phyloP scores from a whole-genome alignment of 2,797 vertebrate species.

The Paedocypris micromegethes region DNA sequence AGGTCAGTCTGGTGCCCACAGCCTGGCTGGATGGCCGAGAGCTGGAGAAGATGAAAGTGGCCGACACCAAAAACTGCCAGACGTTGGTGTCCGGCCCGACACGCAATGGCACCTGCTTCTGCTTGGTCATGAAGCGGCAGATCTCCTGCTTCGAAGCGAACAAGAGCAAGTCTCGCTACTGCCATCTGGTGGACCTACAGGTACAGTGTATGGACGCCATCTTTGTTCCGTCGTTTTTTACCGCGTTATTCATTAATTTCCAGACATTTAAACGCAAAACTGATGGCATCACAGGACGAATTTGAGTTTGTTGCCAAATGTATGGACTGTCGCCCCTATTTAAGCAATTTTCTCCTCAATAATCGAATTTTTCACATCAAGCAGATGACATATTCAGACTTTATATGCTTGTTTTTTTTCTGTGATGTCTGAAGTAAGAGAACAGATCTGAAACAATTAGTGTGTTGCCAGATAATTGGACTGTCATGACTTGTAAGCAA shows the following conservation, averaged over 20 bases:
- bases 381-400: neutral
- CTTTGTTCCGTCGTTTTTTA: neutral
- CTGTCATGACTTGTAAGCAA: too few relatives aligned
- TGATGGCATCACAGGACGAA: too few relatives aligned
- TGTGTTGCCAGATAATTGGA: neutral
- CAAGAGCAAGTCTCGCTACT: conserved; percentile 86
- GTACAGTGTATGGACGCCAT: conserved; percentile 49
- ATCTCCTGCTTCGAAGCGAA: conserved; percentile 93
- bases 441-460: neutral
- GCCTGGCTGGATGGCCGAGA: conserved; percentile 88
- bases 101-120: conserved; percentile 83
- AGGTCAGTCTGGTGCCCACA: conserved; percentile 87
- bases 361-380: neutral
- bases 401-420: too few relatives aligned
- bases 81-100: conserved; percentile 80
- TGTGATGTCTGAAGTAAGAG: too few relatives aligned
- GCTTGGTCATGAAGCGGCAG: conserved; percentile 94
- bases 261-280: too few relatives aligned
- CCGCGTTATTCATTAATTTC: too few relatives aligned
- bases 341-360: too few relatives aligned
- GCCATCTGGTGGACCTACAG: conserved; percentile 88
- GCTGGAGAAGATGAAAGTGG: conserved; percentile 89
- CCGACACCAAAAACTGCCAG: conserved; percentile 93
- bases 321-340: too few relatives aligned
- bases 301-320: too few relatives aligned